Evolutionary conservation across 92 coral and sea anemone genomes (phyloP), one percentile per base, ranked within the genome.

Genomic region (Phenganax stokvisi): DNA sequence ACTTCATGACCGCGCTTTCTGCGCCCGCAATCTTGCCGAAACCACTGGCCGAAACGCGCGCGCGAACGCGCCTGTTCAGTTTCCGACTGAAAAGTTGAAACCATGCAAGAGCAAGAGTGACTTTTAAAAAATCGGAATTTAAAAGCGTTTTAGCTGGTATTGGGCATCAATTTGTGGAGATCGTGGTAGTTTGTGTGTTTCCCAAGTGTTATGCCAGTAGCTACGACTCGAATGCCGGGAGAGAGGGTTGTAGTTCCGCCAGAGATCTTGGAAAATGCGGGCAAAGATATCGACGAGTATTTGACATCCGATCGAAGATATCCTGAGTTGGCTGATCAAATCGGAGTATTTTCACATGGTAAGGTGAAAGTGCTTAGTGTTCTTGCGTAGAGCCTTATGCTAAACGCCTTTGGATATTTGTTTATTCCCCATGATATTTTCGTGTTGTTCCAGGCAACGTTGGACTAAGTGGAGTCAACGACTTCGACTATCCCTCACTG

Each of bases 271-370:
- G 98, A 88, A 82, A 89, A 88, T 64, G 98, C 98, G 20, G 90
- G 92, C 16, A 94, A 90, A 81, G 98, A 94, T 60, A 89, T 94
- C 28, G 93, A 90, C 85, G 91, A 97, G n/a, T 97, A 90, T 75
- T 86, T 94, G 25, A 74, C 77, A 25, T 88, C 90, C 25, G 98
- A 94, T 59, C 79, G 98, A 72, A 93, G 92, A 87, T 94, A 87
- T 75, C 98, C 98, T 20, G 98, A 94, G 59, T 84, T 94, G 12
- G 85, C 92, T 12, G 90, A 89, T 58, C 97, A 89, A 80, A 82
- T 94, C 51, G 88, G 88, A 61, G 89, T 88, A 57, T 79, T 89
- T 53, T 87, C 98, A 0, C 94, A 89, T 57, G 89, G 98, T 94
- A 85, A 76, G 93, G 25, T 8, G 12, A 7, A 71, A 30, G 25